A percentile compares a stretch with the other conserved stretches of the same genome.
phyloP scores from a whole-genome alignment of 2,113 vertebrate species.

The Axis porcinus region DNA sequence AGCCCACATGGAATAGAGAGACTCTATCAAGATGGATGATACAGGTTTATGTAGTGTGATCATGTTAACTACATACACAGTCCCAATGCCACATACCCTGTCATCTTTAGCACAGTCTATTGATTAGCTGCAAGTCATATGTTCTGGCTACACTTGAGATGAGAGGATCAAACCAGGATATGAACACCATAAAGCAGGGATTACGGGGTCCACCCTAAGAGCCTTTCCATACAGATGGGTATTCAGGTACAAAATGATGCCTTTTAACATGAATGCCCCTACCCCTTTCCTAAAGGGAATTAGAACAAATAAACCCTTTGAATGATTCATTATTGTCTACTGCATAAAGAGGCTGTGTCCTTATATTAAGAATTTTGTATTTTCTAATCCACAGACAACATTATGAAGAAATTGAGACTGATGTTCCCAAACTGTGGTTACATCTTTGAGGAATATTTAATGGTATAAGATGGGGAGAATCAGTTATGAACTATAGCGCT shows the following conservation, averaged over 20 bases:
- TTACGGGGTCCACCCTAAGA: background rate
- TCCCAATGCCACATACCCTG: background rate
- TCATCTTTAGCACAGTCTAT: background rate
- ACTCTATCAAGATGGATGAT: background rate
- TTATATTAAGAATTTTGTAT: background rate
- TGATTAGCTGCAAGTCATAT: background rate
- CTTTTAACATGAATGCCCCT: background rate
- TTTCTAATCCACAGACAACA: background rate
- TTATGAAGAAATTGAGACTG: background rate
- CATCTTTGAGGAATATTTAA: background rate
- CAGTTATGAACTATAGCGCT: background rate
- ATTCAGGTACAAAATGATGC: background rate
- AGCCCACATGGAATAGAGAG: background rate
- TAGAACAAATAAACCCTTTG: background rate
- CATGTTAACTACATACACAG: background rate
- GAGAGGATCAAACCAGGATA: background rate
- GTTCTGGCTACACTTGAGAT: background rate
- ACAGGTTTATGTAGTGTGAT: background rate
- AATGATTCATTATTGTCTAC: background rate
- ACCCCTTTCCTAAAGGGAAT: background rate
- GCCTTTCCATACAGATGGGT: background rate
- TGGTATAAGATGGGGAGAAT: background rate
- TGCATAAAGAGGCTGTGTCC: background rate
- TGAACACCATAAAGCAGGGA: background rate
- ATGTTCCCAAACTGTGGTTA: background rate